Percentiles rank a stretch among this genome's conserved stretches.
Conservation (phyloP, 1,140 invertebrate genomes). For the Uloborus diversus region DNA sequence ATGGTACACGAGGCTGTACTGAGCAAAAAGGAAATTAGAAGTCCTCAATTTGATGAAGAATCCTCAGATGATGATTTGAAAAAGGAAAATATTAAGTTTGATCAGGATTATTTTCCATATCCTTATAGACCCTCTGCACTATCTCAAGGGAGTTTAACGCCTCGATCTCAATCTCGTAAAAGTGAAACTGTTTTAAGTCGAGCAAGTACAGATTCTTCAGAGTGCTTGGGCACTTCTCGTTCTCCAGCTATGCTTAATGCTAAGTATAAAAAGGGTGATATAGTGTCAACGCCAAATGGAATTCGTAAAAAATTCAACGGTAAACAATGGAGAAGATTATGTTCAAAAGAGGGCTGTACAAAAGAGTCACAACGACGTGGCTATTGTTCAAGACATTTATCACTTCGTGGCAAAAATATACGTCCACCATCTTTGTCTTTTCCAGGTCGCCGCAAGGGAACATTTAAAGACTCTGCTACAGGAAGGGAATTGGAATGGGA, state of each 20-base stretch:
- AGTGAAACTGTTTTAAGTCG: constrained; percentile 43
- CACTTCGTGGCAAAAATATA: constrained; percentile 78
- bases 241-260: constrained; percentile 85
- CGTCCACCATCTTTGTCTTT: constrained; percentile 62
- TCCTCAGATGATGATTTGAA: constrained; percentile 87
- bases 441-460: constrained; percentile 61
- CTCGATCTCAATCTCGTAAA: constrained; percentile 44
- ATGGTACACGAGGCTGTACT: constrained; percentile 33
- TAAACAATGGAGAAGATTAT: constrained; percentile 97
- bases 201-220: constrained; percentile 61
- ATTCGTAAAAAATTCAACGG: constrained; percentile 99
- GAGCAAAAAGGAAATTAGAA: constrained; percentile 33
- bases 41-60: constrained; percentile 75
- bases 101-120: constrained; percentile 57
- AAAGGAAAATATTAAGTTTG: constrained; percentile 84
- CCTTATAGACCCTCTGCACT: constrained; percentile 31
- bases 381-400: constrained; percentile 95
- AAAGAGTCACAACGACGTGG: constrained; percentile 97
- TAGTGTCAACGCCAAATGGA: constrained; percentile 94
- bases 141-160: constrained; percentile 43
- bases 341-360: constrained; percentile 93
- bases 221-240: constrained; percentile 65
- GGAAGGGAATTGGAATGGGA: constrained; percentile 77
- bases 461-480: constrained; percentile 64
- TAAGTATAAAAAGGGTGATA: constrained; percentile 98